phyloP scores from a whole-genome alignment of 2,113 vertebrate genomes.

The Melanocharis versteri region DNA sequence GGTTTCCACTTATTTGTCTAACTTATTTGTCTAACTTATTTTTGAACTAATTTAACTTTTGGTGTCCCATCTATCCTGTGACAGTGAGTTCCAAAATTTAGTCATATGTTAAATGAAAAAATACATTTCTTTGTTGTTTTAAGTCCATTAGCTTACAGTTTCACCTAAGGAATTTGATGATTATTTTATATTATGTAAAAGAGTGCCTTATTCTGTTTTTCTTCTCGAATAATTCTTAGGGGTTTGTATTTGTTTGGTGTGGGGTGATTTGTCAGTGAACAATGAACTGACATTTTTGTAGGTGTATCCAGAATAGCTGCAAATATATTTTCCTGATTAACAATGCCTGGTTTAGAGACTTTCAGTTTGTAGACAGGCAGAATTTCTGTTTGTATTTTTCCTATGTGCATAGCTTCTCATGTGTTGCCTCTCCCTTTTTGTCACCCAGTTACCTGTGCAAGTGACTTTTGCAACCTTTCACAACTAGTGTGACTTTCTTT shows the following conservation, averaged over 20 bases:
- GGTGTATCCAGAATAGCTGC: background rate
- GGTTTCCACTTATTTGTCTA: background rate
- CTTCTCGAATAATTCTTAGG: background rate
- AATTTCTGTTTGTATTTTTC: background rate
- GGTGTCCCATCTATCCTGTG: background rate
- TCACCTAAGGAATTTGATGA: background rate
- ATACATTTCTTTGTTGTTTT: background rate
- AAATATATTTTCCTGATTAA: background rate
- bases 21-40: accelerated
- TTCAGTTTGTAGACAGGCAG: background rate
- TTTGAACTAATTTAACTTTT: background rate
- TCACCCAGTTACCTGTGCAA: background rate
- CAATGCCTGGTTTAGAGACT: background rate
- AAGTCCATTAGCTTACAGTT: background rate
- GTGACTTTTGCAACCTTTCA: background rate
- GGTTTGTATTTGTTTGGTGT: accelerated
- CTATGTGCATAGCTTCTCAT: background rate
- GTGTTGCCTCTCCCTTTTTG: background rate
- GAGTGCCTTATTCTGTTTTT: background rate
- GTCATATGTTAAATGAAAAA: accelerated
- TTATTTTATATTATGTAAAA: background rate
- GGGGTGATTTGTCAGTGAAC: background rate
- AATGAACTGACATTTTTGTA: background rate
- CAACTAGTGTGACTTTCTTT: background rate
- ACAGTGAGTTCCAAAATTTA: background rate